phyloP scores from a whole-genome alignment of 2,797 vertebrate species.

The Sphenopsis melanotis region DNA sequence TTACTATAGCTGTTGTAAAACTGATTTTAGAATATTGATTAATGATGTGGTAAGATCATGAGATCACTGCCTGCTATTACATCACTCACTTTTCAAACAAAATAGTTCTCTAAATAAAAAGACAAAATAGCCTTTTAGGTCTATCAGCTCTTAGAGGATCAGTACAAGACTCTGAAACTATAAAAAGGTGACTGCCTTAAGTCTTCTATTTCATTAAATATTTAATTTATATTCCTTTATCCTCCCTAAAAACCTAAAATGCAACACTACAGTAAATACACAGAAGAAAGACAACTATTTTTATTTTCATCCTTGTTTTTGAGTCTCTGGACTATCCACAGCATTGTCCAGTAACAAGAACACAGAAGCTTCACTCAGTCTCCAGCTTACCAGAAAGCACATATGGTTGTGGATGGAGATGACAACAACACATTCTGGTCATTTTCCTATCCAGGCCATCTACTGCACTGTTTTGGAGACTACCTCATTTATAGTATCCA shows the following conservation, averaged over 20 bases:
- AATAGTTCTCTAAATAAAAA: not conserved
- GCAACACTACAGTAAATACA: not conserved
- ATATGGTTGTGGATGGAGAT: not conserved
- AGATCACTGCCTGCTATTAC: not conserved
- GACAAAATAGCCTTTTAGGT: not conserved
- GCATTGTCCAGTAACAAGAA: not conserved
- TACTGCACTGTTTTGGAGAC: not conserved
- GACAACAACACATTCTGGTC: not conserved
- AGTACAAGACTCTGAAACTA: not conserved
- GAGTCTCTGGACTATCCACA: not conserved
- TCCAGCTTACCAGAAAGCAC: not conserved
- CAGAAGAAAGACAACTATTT: not conserved
- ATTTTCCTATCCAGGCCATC: not conserved
- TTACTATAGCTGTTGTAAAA: not conserved
- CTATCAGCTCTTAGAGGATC: not conserved
- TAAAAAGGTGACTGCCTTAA: not conserved
- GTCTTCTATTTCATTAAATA: not conserved
- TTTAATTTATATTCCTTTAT: not conserved
- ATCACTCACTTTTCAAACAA: not conserved
- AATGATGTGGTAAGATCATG: not conserved
- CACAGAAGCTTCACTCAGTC: not conserved
- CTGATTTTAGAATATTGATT: conserved; percentile 32
- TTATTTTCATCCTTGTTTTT: not conserved
- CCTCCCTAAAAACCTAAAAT: not conserved
- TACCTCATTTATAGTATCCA: not conserved